Base-by-base conservation (phyloP, 2,888 invertebrate species). In the Pycnomerus fuliginosus region DNA sequence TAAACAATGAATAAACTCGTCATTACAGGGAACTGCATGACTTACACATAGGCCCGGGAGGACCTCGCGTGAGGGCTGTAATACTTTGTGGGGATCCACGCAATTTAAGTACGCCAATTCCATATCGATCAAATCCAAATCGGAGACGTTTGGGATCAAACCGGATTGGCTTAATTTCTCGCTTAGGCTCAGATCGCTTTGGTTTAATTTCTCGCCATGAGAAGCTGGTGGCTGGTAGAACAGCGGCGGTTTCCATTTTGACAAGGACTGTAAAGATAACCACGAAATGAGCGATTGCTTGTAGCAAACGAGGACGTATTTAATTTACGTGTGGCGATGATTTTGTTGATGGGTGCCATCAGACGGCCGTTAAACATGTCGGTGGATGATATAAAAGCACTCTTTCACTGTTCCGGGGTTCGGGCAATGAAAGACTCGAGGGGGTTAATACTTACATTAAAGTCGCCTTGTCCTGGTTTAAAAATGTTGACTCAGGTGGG, bases 401-500 rank as follows among this genome's bases (percentile, higher is more conserved):
- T n/a, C n/a, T n/a, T n/a, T n/a, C n/a, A n/a, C n/a, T n/a, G n/a
- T n/a, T n/a, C n/a, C n/a, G n/a, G n/a, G n/a, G n/a, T n/a, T n/a
- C n/a, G n/a, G n/a, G n/a, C n/a, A n/a, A 4, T 29, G 29, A 12
- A 10, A 28, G 56, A 58, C 33, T 28, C 32, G 22, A 47, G 11
- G 48, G 12, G 30, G 11, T 16, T 11, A 20, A 33, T 39, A 59
- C 64, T 64, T 58, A 65, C 65, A 61, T 57, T 54, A 56, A 52
- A 64, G 59, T 63, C 63, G 50, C 61, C 58, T 58, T 56, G 58
- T 54, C 53, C 56, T 56, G 54, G 55, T 61, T 62, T 70, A 67
- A 71, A 70, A 75, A 76, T 76, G 70, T 69, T 76, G 74, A 68
- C 68, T 70, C 61, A 61, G 68, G 61, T 48, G 59, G 60, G 64